A percentile compares a stretch with the other conserved stretches of the same genome.
These are phyloP conservation scores for Tyrannus savana DNA, from an alignment of 2,113 vertebrate species.

Conservation along the genomic window DNA sequence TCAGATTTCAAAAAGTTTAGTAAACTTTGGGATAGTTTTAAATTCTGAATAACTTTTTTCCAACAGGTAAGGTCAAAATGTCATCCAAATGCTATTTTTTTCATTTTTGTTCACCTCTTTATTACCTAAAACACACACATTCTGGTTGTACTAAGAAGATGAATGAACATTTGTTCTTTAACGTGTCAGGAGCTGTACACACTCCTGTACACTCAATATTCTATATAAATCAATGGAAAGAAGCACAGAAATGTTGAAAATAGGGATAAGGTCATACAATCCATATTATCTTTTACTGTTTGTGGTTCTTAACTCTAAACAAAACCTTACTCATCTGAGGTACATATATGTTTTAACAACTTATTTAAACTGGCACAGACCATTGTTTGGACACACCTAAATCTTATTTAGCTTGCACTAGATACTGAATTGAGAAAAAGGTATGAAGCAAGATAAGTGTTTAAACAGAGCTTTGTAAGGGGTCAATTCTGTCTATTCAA, in stretches of 20 bases:
- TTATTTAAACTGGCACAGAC: neutral
- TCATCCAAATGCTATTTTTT: neutral
- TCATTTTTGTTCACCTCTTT: neutral
- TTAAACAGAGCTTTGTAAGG: neutral
- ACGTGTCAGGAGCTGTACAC: neutral
- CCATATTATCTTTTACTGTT: neutral
- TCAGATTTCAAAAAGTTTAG: neutral
- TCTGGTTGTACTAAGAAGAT: neutral
- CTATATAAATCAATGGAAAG: neutral
- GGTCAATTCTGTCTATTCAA: neutral
- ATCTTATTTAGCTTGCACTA: neutral
- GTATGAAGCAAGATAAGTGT: neutral
- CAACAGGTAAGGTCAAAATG: neutral
- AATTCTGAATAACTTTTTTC: neutral
- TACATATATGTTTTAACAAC: neutral
- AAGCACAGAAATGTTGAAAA: neutral
- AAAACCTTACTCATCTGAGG: conserved; percentile 1
- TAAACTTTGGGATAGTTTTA: neutral
- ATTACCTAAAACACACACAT: neutral
- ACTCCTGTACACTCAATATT: neutral
- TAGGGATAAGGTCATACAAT: neutral
- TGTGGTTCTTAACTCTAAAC: neutral
- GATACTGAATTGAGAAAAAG: neutral
- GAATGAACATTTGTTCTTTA: neutral
- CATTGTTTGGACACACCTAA: neutral